These are phyloP conservation scores for Jordanella pulchra DNA, from an alignment of 2,797 vertebrate genomes.

Conservation along the genomic window DNA sequence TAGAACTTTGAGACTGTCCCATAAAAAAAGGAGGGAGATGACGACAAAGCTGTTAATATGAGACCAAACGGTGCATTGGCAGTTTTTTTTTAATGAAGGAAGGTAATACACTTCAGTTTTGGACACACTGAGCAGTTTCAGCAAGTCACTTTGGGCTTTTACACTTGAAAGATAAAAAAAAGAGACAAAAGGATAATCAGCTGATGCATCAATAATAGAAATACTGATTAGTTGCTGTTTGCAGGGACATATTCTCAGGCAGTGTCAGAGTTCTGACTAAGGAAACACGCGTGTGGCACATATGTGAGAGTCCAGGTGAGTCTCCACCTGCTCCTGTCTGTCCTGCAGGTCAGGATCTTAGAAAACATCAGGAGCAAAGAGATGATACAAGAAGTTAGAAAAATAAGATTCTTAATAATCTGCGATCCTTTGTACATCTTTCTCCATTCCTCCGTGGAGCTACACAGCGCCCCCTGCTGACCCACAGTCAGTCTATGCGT, in stretches of 20 bases:
- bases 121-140: neutral
- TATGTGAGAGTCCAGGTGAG: neutral
- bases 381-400: slow-evolving; percentile 94
- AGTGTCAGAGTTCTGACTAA: neutral
- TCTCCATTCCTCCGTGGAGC: neutral
- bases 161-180: slow-evolving; percentile 3
- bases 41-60: neutral
- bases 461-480: neutral
- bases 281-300: neutral
- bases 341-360: slow-evolving; percentile 10
- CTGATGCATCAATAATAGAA: slow-evolving; percentile 4
- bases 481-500: slow-evolving; percentile 60
- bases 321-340: slow-evolving; percentile 1
- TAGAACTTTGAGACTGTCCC: too few species aligned
- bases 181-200: neutral
- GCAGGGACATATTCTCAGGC: neutral
- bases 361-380: slow-evolving; percentile 72
- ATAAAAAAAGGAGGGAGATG: neutral
- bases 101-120: slow-evolving; percentile 4
- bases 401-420: slow-evolving; percentile 85
- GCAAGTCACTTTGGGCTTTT: slow-evolving; percentile 3
- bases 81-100: slow-evolving; percentile 15
- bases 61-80: neutral
- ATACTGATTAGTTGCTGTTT: slow-evolving; percentile 7
- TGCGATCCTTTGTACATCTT: slow-evolving; percentile 71